Evolutionary conservation across 2,113 vertebrate genomes (phyloP).

Genomic region (Thamnaconus septentrionalis): DNA sequence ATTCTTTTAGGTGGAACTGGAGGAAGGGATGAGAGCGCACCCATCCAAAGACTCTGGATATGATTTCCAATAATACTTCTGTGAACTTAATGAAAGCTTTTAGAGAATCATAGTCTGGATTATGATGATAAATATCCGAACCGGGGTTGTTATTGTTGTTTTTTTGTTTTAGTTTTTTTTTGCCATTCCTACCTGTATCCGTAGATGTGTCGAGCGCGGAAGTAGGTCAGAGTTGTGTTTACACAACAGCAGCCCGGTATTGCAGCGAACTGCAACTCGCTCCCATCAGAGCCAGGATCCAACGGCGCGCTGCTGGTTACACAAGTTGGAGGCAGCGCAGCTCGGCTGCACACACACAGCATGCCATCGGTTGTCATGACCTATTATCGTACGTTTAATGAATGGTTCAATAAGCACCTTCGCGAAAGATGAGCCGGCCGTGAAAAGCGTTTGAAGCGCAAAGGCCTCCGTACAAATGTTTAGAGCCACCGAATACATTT

Average conservation of each 20-base stretch:
- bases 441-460: conserved; percentile 64
- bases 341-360: conserved; percentile 19
- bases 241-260: conserved; percentile 32
- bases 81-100: conserved; percentile 34
- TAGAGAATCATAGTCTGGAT: conserved; percentile 17
- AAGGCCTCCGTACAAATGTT: conserved; percentile 68
- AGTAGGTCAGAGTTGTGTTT: conserved; percentile 52
- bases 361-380: conserved; percentile 51
- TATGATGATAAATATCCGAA: too few species aligned
- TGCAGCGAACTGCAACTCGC: conserved; percentile 42
- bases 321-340: conserved; percentile 37
- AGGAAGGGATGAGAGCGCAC: conserved; percentile 43
- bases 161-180: conserved; percentile 4
- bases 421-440: conserved; percentile 61
- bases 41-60: conserved; percentile 40
- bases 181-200: conserved; percentile 32
- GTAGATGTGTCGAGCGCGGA: conserved; percentile 33
- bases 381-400: conserved; percentile 62
- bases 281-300: conserved; percentile 49
- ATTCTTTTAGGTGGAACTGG: conserved; percentile 62
- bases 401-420: conserved; percentile 66
- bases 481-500: conserved; percentile 72
- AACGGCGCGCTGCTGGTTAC: conserved; percentile 21
- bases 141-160: too few species aligned
- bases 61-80: conserved; percentile 41